These are phyloP conservation scores for Neolamprologus brichardi DNA, from an alignment of 2,113 vertebrate species.

Conservation along the genomic window DNA sequence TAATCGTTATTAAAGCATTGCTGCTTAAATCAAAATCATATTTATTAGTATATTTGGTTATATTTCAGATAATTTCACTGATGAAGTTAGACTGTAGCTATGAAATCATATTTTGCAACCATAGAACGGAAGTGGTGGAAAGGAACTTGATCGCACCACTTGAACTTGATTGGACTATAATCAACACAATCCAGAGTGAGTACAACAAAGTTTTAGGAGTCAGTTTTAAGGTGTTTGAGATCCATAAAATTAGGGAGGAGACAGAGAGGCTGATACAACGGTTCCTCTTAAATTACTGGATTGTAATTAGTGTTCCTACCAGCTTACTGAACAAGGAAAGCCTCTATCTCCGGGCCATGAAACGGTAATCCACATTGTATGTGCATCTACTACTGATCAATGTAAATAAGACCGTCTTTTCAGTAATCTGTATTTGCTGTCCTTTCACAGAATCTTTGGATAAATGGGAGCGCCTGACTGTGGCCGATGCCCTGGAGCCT, in stretches of 20 bases:
- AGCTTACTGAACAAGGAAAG: background rate
- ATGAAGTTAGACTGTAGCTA: background rate
- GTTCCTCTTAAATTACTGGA: slow-evolving; percentile 34
- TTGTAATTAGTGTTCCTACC: slow-evolving; percentile 14
- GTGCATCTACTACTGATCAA: background rate
- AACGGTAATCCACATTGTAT: background rate
- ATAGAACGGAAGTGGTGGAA: background rate
- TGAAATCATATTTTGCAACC: background rate
- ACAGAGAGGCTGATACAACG: background rate
- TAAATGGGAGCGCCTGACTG: slow-evolving; percentile 95
- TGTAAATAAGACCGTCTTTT: background rate
- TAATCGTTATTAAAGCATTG: background rate
- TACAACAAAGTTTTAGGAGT: background rate
- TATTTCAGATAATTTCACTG: background rate
- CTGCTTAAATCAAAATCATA: background rate
- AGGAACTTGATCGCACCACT: background rate
- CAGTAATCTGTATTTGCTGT: background rate
- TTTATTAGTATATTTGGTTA: background rate
- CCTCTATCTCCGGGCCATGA: background rate
- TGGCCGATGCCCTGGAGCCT: slow-evolving; percentile 91
- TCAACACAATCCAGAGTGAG: background rate
- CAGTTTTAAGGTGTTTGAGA: slow-evolving; percentile 1
- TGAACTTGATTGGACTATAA: background rate
- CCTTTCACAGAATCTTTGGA: slow-evolving; percentile 86
- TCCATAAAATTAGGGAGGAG: background rate